Evolutionary conservation across 2,888 invertebrate species (phyloP), one percentile per base, ranked within the genome.

Genomic region (Epirrhoe alternata): DNA sequence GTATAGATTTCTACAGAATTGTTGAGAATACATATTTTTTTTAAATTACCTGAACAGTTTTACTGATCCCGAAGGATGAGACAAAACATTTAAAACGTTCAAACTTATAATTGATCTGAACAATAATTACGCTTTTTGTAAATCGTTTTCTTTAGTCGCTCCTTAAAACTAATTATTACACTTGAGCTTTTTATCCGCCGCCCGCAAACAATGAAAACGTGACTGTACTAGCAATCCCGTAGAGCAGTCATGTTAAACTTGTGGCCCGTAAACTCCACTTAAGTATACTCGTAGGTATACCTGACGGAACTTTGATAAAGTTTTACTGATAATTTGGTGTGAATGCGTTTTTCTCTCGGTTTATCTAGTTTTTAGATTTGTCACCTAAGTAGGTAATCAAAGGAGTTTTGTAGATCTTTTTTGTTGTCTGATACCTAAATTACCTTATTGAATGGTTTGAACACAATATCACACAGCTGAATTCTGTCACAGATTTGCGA

Each of bases 171-270:
- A 90, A 92, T 93, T 84, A 90, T 90, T 88, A 84, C 86, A 84
- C 84, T 80, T 85, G 86, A 86, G 87, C 85, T 92, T 92, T 91
- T 92, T 92, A 87, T 89, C 88, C 81, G 81, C 85, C 87, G 85
- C 82, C 80, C 80, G 79, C 83, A 85, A 87, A 92, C 92, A 92
- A 92, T 92, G 92, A 88, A 79, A 88, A 92, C 93, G 93, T 93
- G 92, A 92, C 89, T 85, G 86, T 75, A 88, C 86, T 92, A 80
- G 84, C 82, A 86, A 90, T 87, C 83, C 81, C 74, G 72, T 42
- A 12, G 12, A 42, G 38, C 10, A 42, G 38, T 42, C 38, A 42
- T 42, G 38, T 42, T 12, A 10, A 42, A 42, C 12, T 42, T 42
- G 38, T 42, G 38, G 38, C 38, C 12, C 12, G 38, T 12, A 12